Evolutionary conservation across 2,113 vertebrate species (phyloP).

Genomic region (Oxygymnocypris stewartii): DNA sequence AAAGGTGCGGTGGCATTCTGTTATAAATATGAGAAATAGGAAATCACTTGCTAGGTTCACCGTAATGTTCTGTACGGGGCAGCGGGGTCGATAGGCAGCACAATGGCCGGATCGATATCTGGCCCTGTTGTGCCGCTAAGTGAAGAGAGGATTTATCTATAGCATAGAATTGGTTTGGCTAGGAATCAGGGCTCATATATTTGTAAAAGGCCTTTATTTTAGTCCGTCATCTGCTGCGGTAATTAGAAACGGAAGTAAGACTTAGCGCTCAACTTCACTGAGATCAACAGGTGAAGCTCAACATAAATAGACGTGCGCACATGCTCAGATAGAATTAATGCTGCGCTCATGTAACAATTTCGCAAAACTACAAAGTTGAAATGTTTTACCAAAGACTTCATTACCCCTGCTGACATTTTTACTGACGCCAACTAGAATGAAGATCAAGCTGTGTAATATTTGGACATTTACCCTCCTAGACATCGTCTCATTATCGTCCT

Average conservation of each 20-base stretch:
- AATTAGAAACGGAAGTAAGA: constrained; percentile 20
- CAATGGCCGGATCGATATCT: constrained; percentile 23
- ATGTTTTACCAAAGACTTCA: neutral
- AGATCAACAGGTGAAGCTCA: constrained; percentile 24
- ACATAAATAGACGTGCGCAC: neutral
- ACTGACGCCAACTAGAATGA: neutral
- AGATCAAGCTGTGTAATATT: constrained; percentile 4
- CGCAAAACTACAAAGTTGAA: neutral
- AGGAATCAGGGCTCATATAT: neutral
- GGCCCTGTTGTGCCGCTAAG: neutral
- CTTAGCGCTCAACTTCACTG: neutral
- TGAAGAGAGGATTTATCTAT: neutral
- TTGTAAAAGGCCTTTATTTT: neutral
- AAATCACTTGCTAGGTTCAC: neutral
- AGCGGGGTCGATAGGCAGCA: constrained; percentile 10
- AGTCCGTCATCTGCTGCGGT: neutral
- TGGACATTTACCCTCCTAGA: constrained; percentile 5
- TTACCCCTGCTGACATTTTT: neutral
- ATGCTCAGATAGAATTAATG: neutral
- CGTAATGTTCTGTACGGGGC: neutral
- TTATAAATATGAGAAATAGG: constrained; percentile 9
- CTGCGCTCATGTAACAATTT: neutral
- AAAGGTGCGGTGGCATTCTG: neutral
- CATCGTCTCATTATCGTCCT: constrained; percentile 15
- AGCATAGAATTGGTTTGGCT: constrained; percentile 18